Evolutionary conservation across 2,888 invertebrate species (phyloP).

Genomic region (Leucoma salicis): DNA sequence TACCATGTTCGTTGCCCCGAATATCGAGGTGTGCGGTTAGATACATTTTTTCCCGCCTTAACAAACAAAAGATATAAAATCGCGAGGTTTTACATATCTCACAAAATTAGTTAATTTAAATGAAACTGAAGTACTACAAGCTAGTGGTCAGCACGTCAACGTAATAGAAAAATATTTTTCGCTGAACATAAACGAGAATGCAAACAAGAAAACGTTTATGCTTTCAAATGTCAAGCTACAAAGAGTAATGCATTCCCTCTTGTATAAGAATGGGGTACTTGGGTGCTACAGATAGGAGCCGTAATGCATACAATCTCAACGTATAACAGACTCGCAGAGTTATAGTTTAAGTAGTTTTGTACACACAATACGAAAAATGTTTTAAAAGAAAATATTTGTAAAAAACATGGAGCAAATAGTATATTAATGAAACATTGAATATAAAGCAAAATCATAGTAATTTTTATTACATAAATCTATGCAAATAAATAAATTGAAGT

Average conservation of each 20-base stretch:
- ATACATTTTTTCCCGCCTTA: too few relatives aligned
- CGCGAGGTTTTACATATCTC: not conserved
- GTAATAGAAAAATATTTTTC: constrained; percentile 33
- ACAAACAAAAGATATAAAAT: too few relatives aligned
- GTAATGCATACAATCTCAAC: constrained; percentile 30
- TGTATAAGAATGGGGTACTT: constrained; percentile 40
- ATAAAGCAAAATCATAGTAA: too few relatives aligned
- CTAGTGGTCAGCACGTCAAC: constrained; percentile 25
- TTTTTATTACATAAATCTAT: too few relatives aligned
- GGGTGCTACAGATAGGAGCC: constrained; percentile 26
- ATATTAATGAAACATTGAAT: too few relatives aligned
- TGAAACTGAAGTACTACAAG: constrained; percentile 3
- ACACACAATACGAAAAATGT: too few relatives aligned
- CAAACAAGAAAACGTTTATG: constrained; percentile 42
- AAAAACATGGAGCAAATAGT: too few relatives aligned
- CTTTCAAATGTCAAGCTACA: constrained; percentile 49
- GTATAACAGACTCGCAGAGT: constrained; percentile 18
- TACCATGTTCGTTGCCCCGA: too few relatives aligned
- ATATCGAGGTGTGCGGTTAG: too few relatives aligned
- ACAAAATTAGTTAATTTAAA: not conserved
- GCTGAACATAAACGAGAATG: constrained; percentile 37
- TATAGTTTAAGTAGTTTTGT: constrained; percentile 29
- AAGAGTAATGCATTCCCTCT: constrained; percentile 54
- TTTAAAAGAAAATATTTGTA: too few relatives aligned
- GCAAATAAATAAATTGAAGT: too few relatives aligned